Evolutionary conservation across 1,140 invertebrate species (phyloP), one percentile per base, ranked within the genome.

Genomic region (Drosophila murphyi): DNA sequence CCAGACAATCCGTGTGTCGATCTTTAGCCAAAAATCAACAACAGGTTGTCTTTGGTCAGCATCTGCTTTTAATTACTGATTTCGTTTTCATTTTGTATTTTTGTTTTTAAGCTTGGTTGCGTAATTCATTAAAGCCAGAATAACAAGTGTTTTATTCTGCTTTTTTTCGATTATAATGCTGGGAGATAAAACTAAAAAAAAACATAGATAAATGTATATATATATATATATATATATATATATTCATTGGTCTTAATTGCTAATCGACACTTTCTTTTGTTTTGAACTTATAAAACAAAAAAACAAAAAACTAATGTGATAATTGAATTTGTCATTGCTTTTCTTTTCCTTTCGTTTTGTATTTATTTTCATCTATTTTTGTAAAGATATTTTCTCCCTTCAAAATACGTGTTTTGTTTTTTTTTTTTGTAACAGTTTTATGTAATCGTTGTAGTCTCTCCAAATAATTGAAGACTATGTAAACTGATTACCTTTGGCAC

Each of bases 1-100:
- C 45, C 6, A 3, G 2, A n/a, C 10, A 43, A 35, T 28, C 28
- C 20, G 48, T 41, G 37, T 41, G 3, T 52, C 37, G 50, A 69
- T 69, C 67, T 69, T 31, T 8, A 41, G 12, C 10, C 45, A 52
- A 43, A 60, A 57, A 37, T 12, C 6, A 34, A 52, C 47, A 72
- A 65, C 61, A 56, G 45, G 62, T 72, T 59, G 57, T 12, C 32
- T 29, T 29, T 5, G 39, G 29, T 5, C 7, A 29, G 20, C 20
- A 56, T 59, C 28, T 20, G 5, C 8, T 56, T 35, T 55, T 65
- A 39, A 56, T 50, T 51, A 45, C n/a, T 37, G 32, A 63, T 71
- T 71, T 71, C 68, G 60, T 48, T 71, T 71, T 71, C 41, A 56
- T 55, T 71, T 48, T 41, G 51, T 59, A 62, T 71, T 71, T 55